Conservation (phyloP, 1,140 invertebrate species). For the Trichoplusia ni region DNA sequence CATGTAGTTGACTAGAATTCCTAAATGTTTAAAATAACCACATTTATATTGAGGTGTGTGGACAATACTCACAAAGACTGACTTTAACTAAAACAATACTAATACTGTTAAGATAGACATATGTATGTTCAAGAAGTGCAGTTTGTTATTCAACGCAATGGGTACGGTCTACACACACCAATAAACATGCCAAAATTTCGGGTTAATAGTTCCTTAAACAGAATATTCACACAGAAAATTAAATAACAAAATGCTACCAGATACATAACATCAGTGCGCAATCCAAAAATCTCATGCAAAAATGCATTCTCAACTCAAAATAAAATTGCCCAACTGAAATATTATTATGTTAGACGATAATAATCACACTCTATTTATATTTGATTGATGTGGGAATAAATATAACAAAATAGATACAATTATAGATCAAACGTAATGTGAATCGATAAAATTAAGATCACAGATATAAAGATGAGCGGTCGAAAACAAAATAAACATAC, state of each 20-base stretch:
- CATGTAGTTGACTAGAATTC: conserved; percentile 7
- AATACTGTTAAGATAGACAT: too few relatives aligned
- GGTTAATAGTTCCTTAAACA: too few relatives aligned
- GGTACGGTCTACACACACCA: too few relatives aligned
- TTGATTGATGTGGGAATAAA: conserved; percentile 4
- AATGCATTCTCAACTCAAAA: neutral
- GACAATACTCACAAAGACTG: neutral
- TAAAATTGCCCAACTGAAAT: neutral
- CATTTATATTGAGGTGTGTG: neutral
- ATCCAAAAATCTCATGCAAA: conserved; percentile 5
- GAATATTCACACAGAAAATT: too few relatives aligned
- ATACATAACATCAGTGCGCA: too few relatives aligned
- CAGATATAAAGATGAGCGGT: neutral
- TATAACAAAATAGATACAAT: neutral
- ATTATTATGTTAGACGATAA: neutral
- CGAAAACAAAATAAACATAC: conserved; percentile 12
- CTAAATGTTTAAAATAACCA: neutral
- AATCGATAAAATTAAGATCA: conserved; percentile 15
- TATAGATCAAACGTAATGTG: conserved; percentile 12
- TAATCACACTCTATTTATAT: neutral
- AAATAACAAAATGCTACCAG: too few relatives aligned
- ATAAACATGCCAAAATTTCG: too few relatives aligned
- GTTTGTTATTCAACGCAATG: too few relatives aligned
- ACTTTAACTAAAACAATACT: too few relatives aligned
- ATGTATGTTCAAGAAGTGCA: too few relatives aligned